These are phyloP conservation scores for Sinelater perroti DNA, from an alignment of 2,888 invertebrate genomes.

Conservation along the genomic window DNA sequence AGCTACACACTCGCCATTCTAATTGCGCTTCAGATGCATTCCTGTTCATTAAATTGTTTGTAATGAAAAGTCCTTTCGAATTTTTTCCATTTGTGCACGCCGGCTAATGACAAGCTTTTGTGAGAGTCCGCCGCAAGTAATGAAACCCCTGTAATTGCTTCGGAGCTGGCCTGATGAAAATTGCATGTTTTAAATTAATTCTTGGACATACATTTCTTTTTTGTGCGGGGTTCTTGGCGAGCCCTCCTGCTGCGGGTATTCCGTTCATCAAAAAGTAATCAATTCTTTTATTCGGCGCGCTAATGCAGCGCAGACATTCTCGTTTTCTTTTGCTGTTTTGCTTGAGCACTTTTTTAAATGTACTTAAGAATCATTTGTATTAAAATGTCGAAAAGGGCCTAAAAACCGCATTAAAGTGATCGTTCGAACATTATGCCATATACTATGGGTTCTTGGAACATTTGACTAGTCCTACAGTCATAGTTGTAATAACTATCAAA, in stretches of 20 bases:
- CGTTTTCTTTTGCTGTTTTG: too few species aligned
- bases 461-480: too few species aligned
- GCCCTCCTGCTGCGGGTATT: not conserved
- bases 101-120: slow-evolving; percentile 17
- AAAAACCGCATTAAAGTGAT: too few species aligned
- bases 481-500: too few species aligned
- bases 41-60: slow-evolving; percentile 23
- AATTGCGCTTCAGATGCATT: slow-evolving; percentile 27
- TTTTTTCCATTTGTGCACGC: slow-evolving; percentile 3
- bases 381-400: too few species aligned
- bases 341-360: too few species aligned
- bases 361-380: too few species aligned
- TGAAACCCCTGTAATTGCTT: slow-evolving; percentile 12
- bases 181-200: slow-evolving; percentile 11
- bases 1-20: not conserved
- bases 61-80: slow-evolving; percentile 24
- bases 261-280: not conserved
- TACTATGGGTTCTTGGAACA: too few species aligned
- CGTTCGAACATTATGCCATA: too few species aligned
- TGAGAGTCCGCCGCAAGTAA: not conserved
- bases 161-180: slow-evolving; percentile 14
- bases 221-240: too few species aligned
- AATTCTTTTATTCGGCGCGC: too few species aligned
- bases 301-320: too few species aligned
- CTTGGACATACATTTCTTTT: not conserved